These are phyloP conservation scores for Drosophila nigrodunni DNA, from an alignment of 1,140 invertebrate species.

Conservation along the genomic window DNA sequence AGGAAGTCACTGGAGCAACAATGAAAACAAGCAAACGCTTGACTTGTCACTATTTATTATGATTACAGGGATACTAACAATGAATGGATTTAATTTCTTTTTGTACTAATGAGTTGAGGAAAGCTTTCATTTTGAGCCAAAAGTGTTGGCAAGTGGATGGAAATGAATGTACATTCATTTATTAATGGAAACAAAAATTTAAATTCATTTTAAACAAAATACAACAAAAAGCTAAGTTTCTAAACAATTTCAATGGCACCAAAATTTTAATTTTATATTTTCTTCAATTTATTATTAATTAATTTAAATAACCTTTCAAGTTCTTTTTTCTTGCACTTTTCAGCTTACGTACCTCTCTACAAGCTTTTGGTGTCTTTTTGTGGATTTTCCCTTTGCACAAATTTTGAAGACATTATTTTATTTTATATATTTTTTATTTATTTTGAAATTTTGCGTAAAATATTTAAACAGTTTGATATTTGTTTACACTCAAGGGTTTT, in stretches of 20 bases:
- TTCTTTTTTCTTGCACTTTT: slow-evolving; percentile 15
- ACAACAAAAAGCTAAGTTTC: too few species aligned
- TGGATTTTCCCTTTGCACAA: slow-evolving; percentile 65
- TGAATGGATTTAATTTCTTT: slow-evolving; percentile 17
- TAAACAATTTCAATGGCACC: too few species aligned
- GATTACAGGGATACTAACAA: slow-evolving; percentile 37
- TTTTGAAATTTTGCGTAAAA: slow-evolving; percentile 42
- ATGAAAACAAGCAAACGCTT: slow-evolving; percentile 44
- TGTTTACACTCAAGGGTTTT: slow-evolving; percentile 58
- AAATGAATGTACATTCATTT: neutral
- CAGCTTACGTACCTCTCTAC: slow-evolving; percentile 58
- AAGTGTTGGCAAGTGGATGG: neutral
- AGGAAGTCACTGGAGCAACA: slow-evolving; percentile 69
- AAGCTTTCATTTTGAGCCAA: slow-evolving; percentile 16
- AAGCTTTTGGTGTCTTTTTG: slow-evolving; percentile 47
- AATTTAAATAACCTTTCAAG: neutral
- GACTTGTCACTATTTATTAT: slow-evolving; percentile 32
- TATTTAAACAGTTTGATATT: slow-evolving; percentile 77
- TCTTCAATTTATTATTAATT: too few species aligned
- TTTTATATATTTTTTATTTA: slow-evolving; percentile 30
- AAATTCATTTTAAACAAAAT: too few species aligned
- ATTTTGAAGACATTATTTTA: slow-evolving; percentile 55
- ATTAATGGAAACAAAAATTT: too few species aligned
- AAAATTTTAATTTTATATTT: too few species aligned
- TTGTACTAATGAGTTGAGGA: slow-evolving; percentile 2